Evolutionary conservation across 2,888 invertebrate genomes (phyloP).

Genomic region (Clivina fossor): DNA sequence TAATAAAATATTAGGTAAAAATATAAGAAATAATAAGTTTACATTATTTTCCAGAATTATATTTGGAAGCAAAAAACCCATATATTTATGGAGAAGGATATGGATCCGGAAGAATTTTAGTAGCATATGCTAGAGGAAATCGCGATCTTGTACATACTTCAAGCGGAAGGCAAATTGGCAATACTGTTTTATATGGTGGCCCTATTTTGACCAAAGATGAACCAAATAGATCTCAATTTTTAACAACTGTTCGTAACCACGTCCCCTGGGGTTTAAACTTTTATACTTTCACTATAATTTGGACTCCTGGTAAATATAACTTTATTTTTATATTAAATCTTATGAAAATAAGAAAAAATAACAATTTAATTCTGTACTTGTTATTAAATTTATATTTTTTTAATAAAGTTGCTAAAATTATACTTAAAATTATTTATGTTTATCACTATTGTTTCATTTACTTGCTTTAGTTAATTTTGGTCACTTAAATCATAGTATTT

Average conservation of each 20-base stretch:
- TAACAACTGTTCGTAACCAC: background rate
- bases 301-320: conserved; percentile 55
- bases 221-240: conserved; percentile 1
- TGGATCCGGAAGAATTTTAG: conserved; percentile 41
- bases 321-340: background rate
- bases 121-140: conserved; percentile 51
- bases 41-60: conserved; percentile 49
- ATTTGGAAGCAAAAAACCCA: conserved; percentile 48
- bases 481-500: no score
- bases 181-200: conserved; percentile 55
- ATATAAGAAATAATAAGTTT: conserved; percentile 10
- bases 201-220: conserved; percentile 6
- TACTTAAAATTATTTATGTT: no score
- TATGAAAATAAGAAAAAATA: background rate
- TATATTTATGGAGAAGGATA: conserved; percentile 44
- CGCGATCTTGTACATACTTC: conserved; percentile 46
- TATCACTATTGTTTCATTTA: no score
- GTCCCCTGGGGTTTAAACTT: conserved; percentile 54
- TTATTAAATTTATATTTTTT: background rate
- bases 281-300: conserved; percentile 60
- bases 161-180: conserved; percentile 52
- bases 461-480: no score
- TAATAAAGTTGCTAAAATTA: no score
- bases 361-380: background rate
- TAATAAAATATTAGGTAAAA: no score